phyloP scores from a whole-genome alignment of 2,888 invertebrate genomes.

The Drosophila peninsularis region DNA sequence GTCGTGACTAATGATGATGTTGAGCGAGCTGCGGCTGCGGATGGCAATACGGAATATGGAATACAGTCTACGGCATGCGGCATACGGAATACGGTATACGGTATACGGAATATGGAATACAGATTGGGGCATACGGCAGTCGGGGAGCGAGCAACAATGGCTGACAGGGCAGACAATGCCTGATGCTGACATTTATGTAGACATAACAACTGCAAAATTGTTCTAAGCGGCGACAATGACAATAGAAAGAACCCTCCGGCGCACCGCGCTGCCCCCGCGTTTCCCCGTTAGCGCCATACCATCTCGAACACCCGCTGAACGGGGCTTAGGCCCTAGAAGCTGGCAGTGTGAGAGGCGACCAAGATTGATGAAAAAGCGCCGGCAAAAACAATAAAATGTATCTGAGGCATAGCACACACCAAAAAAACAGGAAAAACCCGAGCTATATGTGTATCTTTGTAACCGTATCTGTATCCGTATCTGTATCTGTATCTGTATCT shows the following conservation, averaged over 20 bases:
- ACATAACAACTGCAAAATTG: slow-evolving; percentile 65
- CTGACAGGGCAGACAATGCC: slow-evolving; percentile 67
- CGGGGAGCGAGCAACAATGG: slow-evolving; percentile 45
- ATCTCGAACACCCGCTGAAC: slow-evolving; percentile 6
- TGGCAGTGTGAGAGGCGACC: slow-evolving; percentile 59
- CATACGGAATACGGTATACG: slow-evolving; percentile 20
- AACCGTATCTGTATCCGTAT: slow-evolving; percentile 12
- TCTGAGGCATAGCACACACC: slow-evolving; percentile 40
- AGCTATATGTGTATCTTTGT: slow-evolving; percentile 15
- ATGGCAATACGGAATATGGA: slow-evolving; percentile 31
- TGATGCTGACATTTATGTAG: slow-evolving; percentile 78
- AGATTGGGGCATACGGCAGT: slow-evolving; percentile 32
- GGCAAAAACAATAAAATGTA: slow-evolving; percentile 73
- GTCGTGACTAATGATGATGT: slow-evolving; percentile 56
- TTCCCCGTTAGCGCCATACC: too few relatives aligned
- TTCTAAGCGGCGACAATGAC: slow-evolving; percentile 56
- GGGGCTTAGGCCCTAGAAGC: slow-evolving; percentile 48
- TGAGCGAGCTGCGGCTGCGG: slow-evolving; percentile 28
- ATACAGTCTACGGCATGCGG: slow-evolving; percentile 27
- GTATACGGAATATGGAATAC: slow-evolving; percentile 29
- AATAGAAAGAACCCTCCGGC: slow-evolving; percentile 34
- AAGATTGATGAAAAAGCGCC: slow-evolving; percentile 76
- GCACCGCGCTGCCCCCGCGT: background rate
- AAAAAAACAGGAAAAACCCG: slow-evolving; percentile 4
- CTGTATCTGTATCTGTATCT: slow-evolving; percentile 15